Percentiles rank a stretch among this genome's conserved stretches.
phyloP scores from a whole-genome alignment of 2,797 vertebrate genomes.

The Sebastiscus tertius region DNA sequence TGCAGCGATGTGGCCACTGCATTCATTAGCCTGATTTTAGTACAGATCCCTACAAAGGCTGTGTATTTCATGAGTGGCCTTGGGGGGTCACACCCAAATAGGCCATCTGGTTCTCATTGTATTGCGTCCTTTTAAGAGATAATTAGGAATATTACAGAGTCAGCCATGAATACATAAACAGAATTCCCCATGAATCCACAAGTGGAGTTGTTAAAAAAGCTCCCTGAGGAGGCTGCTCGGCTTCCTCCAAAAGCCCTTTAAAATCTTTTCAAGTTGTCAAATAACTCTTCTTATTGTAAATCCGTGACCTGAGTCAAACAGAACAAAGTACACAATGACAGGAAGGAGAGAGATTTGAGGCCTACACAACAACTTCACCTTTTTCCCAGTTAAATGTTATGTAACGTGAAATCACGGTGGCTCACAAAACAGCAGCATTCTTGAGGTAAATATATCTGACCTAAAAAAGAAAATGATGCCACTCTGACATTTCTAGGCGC shows the following conservation, averaged over 20 bases:
- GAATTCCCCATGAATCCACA: conserved; percentile 59
- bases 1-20: conserved; percentile 54
- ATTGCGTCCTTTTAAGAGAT: conserved; percentile 63
- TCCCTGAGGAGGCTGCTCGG: conserved; percentile 21
- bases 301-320: conserved; percentile 16
- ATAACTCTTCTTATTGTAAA: conserved; percentile 21
- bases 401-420: conserved; percentile 46
- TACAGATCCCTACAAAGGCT: conserved; percentile 60
- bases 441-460: conserved; percentile 35
- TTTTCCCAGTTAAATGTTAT: conserved; percentile 50
- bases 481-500: conserved; percentile 59
- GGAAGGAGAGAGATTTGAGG: conserved; percentile 43
- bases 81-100: conserved; percentile 57
- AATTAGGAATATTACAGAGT: conserved; percentile 76
- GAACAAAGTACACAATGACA: conserved; percentile 49
- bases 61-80: conserved; percentile 63
- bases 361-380: conserved; percentile 38
- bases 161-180: conserved; percentile 67
- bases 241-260: conserved; percentile 31
- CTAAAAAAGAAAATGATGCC: conserved; percentile 36
- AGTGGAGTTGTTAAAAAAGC: conserved; percentile 48
- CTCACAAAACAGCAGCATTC: conserved; percentile 27
- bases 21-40: conserved; percentile 71
- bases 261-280: conserved; percentile 40
- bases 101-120: conserved; percentile 74